A percentile compares a stretch with the other conserved stretches of the same genome.
Conservation (phyloP, 2,113 vertebrate species). For the Syngnathoides biaculeatus region DNA sequence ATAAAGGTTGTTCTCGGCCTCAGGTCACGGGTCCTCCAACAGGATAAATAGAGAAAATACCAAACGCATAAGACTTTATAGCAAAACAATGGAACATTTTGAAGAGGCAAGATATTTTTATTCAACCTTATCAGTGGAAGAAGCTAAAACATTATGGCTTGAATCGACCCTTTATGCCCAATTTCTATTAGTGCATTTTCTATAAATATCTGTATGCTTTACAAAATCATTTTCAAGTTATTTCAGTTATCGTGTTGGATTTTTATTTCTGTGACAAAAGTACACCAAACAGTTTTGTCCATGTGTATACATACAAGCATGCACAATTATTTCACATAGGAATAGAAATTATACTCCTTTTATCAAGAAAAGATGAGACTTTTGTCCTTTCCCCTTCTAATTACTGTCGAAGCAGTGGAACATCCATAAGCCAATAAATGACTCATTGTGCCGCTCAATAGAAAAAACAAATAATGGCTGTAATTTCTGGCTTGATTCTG, state of each 20-base stretch:
- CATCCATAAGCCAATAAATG: slow-evolving; percentile 39
- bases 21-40: background rate
- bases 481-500: slow-evolving; percentile 39
- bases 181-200: no score
- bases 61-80: background rate
- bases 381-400: slow-evolving; percentile 19
- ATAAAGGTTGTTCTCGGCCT: background rate
- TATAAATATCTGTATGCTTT: no score
- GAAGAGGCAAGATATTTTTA: background rate
- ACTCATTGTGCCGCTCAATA: slow-evolving; percentile 20
- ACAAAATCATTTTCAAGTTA: no score
- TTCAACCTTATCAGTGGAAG: background rate
- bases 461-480: slow-evolving; percentile 12
- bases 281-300: no score
- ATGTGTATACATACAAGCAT: no score
- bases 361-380: background rate
- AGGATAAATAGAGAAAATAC: background rate
- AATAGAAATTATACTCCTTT: no score
- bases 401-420: slow-evolving; percentile 27
- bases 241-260: no score
- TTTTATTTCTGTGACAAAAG: no score
- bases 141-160: background rate
- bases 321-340: no score
- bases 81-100: background rate
- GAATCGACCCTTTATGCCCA: no score